Evolutionary conservation across 2,888 invertebrate genomes (phyloP).

Genomic region (Hipparchia sbordonii): DNA sequence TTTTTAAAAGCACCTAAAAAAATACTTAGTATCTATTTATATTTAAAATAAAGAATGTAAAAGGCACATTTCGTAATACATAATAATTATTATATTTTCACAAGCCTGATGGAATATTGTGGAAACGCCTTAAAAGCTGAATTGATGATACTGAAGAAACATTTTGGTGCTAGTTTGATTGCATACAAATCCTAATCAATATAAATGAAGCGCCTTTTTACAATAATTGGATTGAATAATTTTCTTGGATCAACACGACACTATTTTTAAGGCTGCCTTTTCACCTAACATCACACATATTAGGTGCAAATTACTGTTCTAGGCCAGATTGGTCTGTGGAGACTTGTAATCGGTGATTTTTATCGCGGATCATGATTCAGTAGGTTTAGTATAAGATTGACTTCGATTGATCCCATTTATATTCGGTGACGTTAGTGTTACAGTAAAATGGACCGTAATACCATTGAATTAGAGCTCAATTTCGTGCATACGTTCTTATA

Average conservation of each 20-base stretch:
- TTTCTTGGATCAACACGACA: not conserved
- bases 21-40: too few relatives aligned
- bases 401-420: too few relatives aligned
- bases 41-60: too few relatives aligned
- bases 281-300: not conserved
- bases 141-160: not conserved
- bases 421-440: too few relatives aligned
- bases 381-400: too few relatives aligned
- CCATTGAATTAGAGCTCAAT: too few relatives aligned
- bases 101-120: not conserved
- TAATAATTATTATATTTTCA: not conserved
- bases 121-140: not conserved
- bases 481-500: too few relatives aligned
- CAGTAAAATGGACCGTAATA: too few relatives aligned
- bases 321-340: not conserved
- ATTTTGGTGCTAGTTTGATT: not conserved
- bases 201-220: not conserved
- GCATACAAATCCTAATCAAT: not conserved
- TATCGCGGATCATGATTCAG: too few relatives aligned
- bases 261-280: not conserved
- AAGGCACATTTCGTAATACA: too few relatives aligned
- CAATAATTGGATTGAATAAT: not conserved
- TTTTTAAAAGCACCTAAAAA: too few relatives aligned
- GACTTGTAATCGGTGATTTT: too few relatives aligned
- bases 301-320: not conserved